These are phyloP conservation scores for Phalanger gymnotis DNA, from an alignment of 2,797 vertebrate genomes.

Conservation along the genomic window DNA sequence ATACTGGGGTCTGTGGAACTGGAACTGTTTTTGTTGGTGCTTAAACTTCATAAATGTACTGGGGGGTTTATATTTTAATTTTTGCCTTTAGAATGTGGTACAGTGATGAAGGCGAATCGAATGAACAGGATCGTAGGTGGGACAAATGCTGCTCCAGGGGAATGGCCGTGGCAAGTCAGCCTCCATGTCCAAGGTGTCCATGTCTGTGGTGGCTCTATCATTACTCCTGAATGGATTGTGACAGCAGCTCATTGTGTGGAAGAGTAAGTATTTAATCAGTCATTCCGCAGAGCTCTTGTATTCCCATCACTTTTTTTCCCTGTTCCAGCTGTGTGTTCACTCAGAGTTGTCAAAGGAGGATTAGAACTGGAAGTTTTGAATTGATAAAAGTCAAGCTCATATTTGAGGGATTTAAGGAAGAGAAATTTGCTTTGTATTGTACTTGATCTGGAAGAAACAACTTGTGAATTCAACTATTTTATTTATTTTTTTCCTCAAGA, in stretches of 20 bases:
- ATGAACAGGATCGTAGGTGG: slow-evolving; percentile 91
- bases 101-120: accelerated
- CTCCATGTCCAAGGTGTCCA: slow-evolving; percentile 84
- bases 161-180: slow-evolving; percentile 94
- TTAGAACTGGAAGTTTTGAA: not conserved
- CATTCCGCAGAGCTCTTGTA: not conserved
- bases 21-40: not conserved
- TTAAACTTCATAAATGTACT: not conserved
- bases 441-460: not conserved
- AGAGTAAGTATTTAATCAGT: slow-evolving; percentile 80
- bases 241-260: slow-evolving; percentile 91
- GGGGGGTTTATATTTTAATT: not conserved
- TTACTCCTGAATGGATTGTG: slow-evolving; percentile 90
- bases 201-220: slow-evolving; percentile 90
- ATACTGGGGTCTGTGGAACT: not conserved
- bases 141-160: slow-evolving; percentile 69
- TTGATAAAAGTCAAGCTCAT: not conserved
- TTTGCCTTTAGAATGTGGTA: slow-evolving; percentile 80
- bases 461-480: not conserved
- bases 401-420: not conserved
- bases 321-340: not conserved
- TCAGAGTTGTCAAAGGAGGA: not conserved
- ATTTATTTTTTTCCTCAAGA: not conserved
- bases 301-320: not conserved
- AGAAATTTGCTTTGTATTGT: not conserved